Conservation (phyloP, 2,113 vertebrate genomes). For the Trinectes maculatus region DNA sequence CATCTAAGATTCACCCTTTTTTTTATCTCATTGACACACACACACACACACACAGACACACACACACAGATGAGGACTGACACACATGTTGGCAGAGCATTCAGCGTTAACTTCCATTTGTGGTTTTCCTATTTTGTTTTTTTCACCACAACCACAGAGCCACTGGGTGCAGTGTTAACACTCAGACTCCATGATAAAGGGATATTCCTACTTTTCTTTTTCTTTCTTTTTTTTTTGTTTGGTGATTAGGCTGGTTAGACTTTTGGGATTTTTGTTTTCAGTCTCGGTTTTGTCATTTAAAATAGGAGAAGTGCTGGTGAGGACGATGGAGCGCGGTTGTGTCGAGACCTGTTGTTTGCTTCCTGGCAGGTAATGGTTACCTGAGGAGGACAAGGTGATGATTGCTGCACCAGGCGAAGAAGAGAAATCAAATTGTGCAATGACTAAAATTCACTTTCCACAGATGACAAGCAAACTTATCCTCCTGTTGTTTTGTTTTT, state of each 20-base stretch:
- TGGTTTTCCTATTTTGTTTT: constrained; percentile 41
- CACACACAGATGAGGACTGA: not conserved
- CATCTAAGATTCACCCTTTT: constrained; percentile 73
- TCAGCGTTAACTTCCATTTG: constrained; percentile 42
- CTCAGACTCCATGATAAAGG: constrained; percentile 6
- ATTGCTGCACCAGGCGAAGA: not conserved
- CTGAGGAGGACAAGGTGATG: not conserved
- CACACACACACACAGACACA: constrained; percentile 10
- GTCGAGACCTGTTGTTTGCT: not conserved
- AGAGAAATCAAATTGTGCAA: too few relatives aligned
- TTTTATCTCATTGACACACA: constrained; percentile 49
- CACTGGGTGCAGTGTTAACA: not conserved
- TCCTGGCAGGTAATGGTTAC: not conserved
- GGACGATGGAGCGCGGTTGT: too few relatives aligned
- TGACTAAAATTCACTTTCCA: too few relatives aligned
- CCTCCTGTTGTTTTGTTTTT: too few relatives aligned
- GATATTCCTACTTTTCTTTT: not conserved
- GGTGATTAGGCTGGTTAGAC: too few relatives aligned
- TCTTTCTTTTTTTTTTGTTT: not conserved
- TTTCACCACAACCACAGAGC: constrained; percentile 31
- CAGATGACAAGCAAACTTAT: too few relatives aligned
- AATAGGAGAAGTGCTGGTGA: too few relatives aligned
- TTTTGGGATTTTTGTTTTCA: not conserved
- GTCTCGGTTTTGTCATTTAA: too few relatives aligned
- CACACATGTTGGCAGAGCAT: constrained; percentile 25